A percentile compares a stretch with the other conserved stretches of the same genome.
These are phyloP conservation scores for Propithecus perrieri DNA, from an alignment of 2,797 vertebrate genomes.

Conservation along the genomic window DNA sequence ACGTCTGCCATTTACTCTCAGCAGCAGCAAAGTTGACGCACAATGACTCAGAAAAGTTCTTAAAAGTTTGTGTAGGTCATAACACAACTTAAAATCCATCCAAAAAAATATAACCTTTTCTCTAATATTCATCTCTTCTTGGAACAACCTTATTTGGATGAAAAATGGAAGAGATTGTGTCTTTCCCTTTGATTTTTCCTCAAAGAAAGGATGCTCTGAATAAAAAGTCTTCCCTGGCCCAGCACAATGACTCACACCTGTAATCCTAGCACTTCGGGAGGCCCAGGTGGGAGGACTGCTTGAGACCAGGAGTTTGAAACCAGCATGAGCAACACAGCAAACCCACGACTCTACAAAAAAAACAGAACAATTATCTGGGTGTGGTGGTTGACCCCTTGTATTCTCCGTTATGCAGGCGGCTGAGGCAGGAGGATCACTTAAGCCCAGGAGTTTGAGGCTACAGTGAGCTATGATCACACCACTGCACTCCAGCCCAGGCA, in stretches of 20 bases:
- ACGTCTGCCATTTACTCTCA: slow-evolving; percentile 67
- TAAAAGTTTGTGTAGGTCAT: neutral
- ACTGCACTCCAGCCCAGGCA: neutral
- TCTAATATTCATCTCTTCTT: slow-evolving; percentile 61
- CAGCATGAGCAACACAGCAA: neutral
- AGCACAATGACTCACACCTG: neutral
- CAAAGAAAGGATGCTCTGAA: slow-evolving; percentile 52
- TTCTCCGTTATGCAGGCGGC: neutral
- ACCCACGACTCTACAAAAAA: neutral
- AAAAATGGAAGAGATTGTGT: neutral
- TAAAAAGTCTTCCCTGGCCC: neutral
- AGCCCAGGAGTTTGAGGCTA: neutral
- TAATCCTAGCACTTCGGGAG: neutral
- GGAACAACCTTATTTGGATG: neutral
- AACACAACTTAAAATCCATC: neutral
- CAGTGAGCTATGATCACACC: neutral
- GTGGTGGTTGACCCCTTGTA: neutral
- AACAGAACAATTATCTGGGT: neutral
- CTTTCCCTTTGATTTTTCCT: slow-evolving; percentile 57
- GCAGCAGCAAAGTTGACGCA: neutral
- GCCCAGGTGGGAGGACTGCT: neutral
- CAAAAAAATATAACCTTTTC: slow-evolving; percentile 31
- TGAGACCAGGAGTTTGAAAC: neutral
- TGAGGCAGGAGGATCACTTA: neutral
- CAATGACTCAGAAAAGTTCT: neutral